Conservation (phyloP, 2,797 vertebrate genomes). For the Microctenopoma lineatum region DNA sequence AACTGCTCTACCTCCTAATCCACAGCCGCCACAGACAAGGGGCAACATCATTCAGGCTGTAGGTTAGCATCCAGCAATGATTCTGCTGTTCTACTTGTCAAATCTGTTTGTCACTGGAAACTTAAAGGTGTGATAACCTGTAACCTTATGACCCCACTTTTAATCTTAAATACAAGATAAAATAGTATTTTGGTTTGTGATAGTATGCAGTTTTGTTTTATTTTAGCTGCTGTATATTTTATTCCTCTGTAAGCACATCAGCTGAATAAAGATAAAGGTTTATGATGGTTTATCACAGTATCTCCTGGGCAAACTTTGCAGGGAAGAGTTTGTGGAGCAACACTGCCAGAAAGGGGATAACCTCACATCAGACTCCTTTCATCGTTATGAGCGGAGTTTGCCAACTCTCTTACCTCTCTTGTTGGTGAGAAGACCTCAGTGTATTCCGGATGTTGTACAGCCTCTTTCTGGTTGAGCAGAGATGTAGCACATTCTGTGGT, state of each 20-base stretch:
- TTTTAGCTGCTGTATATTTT: slow-evolving; percentile 23
- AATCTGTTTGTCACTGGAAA: slow-evolving; percentile 20
- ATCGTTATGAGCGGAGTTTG: background rate
- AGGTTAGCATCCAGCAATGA: slow-evolving; percentile 17
- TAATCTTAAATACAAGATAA: background rate
- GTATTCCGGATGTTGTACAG: slow-evolving; percentile 48
- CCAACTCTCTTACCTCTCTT: slow-evolving; percentile 56
- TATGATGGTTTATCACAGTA: slow-evolving; percentile 12
- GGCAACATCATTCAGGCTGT: slow-evolving; percentile 36
- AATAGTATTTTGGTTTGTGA: slow-evolving; percentile 4
- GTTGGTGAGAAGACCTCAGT: slow-evolving; percentile 27
- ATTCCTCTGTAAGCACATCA: slow-evolving; percentile 11
- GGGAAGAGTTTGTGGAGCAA: background rate
- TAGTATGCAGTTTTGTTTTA: slow-evolving; percentile 2
- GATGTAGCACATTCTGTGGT: slow-evolving; percentile 32
- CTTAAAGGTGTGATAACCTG: background rate
- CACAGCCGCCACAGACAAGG: slow-evolving; percentile 12
- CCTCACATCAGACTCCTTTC: background rate
- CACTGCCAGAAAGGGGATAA: background rate
- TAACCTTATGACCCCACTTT: background rate
- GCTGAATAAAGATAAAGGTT: slow-evolving; percentile 16
- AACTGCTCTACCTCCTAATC: no score
- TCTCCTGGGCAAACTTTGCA: slow-evolving; percentile 1
- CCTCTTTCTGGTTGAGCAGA: slow-evolving; percentile 39
- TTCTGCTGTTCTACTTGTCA: background rate